These are phyloP conservation scores for Rhopalosiphum nymphaeae DNA, from an alignment of 2,888 invertebrate genomes.

Conservation along the genomic window DNA sequence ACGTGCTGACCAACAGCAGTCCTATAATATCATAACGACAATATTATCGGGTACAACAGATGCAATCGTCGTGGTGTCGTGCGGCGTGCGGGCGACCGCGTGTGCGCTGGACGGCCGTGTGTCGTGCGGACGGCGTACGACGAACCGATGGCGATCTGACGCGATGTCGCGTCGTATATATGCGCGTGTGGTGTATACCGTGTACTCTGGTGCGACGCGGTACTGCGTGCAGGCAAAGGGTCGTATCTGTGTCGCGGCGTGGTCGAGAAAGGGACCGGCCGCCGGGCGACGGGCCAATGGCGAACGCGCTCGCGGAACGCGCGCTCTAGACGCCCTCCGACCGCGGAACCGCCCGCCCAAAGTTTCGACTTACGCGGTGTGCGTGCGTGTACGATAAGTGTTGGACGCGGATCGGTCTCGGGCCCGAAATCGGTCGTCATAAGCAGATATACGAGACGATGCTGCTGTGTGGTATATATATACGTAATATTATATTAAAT, in stretches of 20 bases:
- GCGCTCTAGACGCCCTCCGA: slow-evolving; percentile 56
- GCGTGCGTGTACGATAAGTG: not conserved
- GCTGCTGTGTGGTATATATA: too few relatives aligned
- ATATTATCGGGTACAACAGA: too few relatives aligned
- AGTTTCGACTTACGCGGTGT: not conserved
- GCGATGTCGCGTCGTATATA: not conserved
- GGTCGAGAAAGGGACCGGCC: slow-evolving; percentile 44
- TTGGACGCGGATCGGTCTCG: not conserved
- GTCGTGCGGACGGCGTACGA: not conserved
- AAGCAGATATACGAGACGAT: too few relatives aligned
- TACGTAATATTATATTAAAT: too few relatives aligned
- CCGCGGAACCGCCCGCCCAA: slow-evolving; percentile 49
- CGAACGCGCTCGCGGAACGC: not conserved
- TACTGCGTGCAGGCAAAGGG: not conserved
- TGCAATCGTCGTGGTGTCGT: not conserved
- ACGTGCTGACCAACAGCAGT: too few relatives aligned
- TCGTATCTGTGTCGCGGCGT: not conserved
- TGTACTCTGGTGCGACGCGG: not conserved
- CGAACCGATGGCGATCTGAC: not conserved
- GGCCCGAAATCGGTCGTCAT: too few relatives aligned
- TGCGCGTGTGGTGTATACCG: not conserved
- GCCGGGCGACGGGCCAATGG: slow-evolving; percentile 42
- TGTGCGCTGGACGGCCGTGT: not conserved
- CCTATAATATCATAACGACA: too few relatives aligned
- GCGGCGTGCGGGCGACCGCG: not conserved